A percentile compares a stretch with the other conserved stretches of the same genome.
Conservation (phyloP, 2,113 vertebrate species). For the Chinchilla lanigera region DNA sequence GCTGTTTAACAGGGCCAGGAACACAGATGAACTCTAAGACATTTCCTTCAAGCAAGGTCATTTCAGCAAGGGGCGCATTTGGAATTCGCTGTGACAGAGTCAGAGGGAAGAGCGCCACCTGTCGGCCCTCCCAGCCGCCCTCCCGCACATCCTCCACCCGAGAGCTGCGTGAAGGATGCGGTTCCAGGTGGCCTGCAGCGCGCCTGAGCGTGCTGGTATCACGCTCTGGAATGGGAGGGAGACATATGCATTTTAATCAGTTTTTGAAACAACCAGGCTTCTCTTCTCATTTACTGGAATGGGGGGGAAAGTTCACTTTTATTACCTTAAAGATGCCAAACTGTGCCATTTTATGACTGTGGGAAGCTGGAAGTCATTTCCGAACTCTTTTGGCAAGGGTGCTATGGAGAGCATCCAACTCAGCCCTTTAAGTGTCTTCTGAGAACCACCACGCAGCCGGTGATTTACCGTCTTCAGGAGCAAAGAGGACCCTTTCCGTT, state of each 20-base stretch:
- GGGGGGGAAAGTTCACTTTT: constrained; percentile 74
- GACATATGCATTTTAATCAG: constrained; percentile 87
- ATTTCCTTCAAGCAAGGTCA: constrained; percentile 45
- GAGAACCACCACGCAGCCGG: constrained; percentile 73
- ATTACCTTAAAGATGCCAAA: constrained; percentile 79
- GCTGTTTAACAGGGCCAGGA: constrained; percentile 71
- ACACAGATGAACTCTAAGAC: constrained; percentile 32
- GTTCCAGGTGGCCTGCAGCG: constrained; percentile 76
- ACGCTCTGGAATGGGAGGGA: constrained; percentile 83
- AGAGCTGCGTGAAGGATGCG: not conserved
- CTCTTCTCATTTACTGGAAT: constrained; percentile 84
- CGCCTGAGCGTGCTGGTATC: constrained; percentile 78
- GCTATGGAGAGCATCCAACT: constrained; percentile 69
- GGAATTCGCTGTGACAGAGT: constrained; percentile 55
- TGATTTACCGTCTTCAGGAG: constrained; percentile 78
- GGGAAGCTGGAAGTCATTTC: constrained; percentile 74
- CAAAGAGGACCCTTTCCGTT: constrained; percentile 74
- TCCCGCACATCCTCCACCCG: constrained; percentile 1
- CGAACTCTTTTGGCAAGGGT: constrained; percentile 64
- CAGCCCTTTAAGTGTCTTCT: constrained; percentile 73
- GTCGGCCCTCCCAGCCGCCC: constrained; percentile 66
- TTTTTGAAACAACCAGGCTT: constrained; percentile 82
- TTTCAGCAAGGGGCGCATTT: constrained; percentile 55
- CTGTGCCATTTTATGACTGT: constrained; percentile 72
- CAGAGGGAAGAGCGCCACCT: constrained; percentile 83